A percentile compares a stretch with the other conserved stretches of the same genome.
These are phyloP conservation scores for Odocoileus virginianus DNA, from an alignment of 2,113 vertebrate species.

Conservation along the genomic window DNA sequence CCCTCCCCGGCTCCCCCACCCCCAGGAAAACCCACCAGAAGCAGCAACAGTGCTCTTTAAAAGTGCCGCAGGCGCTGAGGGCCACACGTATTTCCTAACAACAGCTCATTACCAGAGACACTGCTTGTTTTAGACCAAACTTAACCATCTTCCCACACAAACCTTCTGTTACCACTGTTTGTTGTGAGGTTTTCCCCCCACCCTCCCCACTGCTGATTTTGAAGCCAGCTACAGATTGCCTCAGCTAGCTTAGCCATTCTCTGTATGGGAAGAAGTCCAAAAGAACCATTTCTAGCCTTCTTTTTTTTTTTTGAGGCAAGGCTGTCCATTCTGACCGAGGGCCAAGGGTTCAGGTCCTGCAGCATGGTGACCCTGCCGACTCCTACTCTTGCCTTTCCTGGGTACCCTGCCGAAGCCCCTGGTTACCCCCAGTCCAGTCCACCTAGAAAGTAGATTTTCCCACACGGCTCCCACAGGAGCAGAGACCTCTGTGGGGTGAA, in stretches of 20 bases:
- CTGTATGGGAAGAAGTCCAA: not conserved
- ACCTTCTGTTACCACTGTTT: constrained; percentile 73
- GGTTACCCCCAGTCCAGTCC: not conserved
- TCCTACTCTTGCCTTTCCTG: not conserved
- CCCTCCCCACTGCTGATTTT: constrained; percentile 39
- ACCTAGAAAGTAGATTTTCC: not conserved
- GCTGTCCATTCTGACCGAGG: not conserved
- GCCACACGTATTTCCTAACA: constrained; percentile 61
- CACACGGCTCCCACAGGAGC: rapidly evolving
- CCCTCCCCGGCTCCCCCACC: not conserved
- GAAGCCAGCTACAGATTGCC: constrained; percentile 56
- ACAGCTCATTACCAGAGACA: constrained; percentile 72
- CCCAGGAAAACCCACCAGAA: not conserved
- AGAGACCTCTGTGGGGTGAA: not conserved
- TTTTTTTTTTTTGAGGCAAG: not conserved
- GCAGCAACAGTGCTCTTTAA: constrained; percentile 14
- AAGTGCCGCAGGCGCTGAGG: not conserved
- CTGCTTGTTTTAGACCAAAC: constrained; percentile 77
- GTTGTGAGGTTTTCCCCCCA: constrained; percentile 45
- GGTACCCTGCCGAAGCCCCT: not conserved
- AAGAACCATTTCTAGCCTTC: not conserved
- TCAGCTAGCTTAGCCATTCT: not conserved
- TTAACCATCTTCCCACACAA: constrained; percentile 72
- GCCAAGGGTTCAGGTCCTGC: not conserved
- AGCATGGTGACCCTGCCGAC: not conserved